Evolutionary conservation across 2,797 vertebrate species (phyloP).

Genomic region (Hapalemur alaotrensis): DNA sequence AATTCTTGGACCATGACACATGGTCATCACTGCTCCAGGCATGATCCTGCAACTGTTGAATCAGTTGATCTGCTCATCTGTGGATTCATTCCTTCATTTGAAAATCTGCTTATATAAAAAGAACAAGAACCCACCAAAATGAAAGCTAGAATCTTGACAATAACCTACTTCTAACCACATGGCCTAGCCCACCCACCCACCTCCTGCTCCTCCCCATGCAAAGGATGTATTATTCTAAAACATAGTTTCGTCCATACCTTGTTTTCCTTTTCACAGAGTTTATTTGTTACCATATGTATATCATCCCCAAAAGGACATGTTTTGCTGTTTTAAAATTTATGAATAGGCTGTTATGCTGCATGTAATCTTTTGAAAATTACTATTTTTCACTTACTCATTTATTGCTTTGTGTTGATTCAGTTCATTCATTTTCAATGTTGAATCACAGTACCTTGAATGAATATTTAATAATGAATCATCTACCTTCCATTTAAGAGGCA

Average conservation of each 20-base stretch:
- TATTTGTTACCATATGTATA: background rate
- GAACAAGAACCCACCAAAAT: background rate
- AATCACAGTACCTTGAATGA: background rate
- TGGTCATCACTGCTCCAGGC: no score
- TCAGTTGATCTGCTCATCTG: background rate
- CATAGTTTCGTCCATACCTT: background rate
- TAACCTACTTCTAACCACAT: background rate
- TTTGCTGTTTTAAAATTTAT: background rate
- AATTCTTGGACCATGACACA: background rate
- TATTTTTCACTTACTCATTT: background rate
- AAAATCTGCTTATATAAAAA: background rate
- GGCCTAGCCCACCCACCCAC: no score
- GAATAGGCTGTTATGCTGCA: background rate
- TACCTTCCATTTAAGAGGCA: background rate
- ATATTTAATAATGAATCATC: background rate
- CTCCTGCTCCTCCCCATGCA: background rate
- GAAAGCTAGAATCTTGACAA: background rate
- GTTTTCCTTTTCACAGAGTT: background rate
- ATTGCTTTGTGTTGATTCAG: background rate
- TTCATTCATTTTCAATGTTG: background rate
- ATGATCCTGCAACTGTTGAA: background rate
- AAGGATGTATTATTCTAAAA: background rate
- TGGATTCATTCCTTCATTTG: background rate
- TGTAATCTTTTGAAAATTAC: background rate
- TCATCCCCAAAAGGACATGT: background rate